A percentile compares a stretch with the other conserved stretches of the same genome.
Conservation (phyloP, 2,113 vertebrate genomes). For the Callorhinus ursinus region DNA sequence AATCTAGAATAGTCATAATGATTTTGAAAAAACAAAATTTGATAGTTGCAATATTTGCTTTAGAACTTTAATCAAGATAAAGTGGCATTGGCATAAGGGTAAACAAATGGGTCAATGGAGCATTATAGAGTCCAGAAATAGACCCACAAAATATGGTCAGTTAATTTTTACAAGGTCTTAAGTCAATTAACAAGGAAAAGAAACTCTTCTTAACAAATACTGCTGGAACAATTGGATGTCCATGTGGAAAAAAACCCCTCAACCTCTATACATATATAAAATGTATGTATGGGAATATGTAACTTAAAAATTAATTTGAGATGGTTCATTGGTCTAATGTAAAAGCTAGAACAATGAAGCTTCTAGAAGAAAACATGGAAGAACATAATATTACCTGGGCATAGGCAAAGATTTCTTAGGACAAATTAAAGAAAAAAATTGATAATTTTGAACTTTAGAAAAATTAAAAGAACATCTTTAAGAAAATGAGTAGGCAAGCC, state of each 20-base stretch:
- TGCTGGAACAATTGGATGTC: not conserved
- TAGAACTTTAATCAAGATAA: not conserved
- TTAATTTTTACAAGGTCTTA: conserved; percentile 4
- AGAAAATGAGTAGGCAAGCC: not conserved
- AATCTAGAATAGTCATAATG: not conserved
- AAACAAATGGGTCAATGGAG: not conserved
- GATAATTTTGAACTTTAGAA: not conserved
- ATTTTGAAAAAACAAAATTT: not conserved
- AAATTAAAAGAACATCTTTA: not conserved
- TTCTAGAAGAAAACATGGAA: not conserved
- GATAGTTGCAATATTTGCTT: not conserved
- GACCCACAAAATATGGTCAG: not conserved
- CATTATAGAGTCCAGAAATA: not conserved
- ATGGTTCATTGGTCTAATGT: not conserved
- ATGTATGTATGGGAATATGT: not conserved
- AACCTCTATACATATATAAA: not conserved
- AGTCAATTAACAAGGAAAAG: not conserved
- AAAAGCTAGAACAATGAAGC: not conserved
- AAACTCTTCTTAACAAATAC: conserved; percentile 4
- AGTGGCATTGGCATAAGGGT: not conserved
- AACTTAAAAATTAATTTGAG: conserved; percentile 21
- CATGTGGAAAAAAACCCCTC: not conserved
- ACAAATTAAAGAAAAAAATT: not conserved
- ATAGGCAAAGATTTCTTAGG: not conserved
- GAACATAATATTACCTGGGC: not conserved